phyloP scores from a whole-genome alignment of 53 echinoderm and acorn worm genomes.

The Luidia sarsii region DNA sequence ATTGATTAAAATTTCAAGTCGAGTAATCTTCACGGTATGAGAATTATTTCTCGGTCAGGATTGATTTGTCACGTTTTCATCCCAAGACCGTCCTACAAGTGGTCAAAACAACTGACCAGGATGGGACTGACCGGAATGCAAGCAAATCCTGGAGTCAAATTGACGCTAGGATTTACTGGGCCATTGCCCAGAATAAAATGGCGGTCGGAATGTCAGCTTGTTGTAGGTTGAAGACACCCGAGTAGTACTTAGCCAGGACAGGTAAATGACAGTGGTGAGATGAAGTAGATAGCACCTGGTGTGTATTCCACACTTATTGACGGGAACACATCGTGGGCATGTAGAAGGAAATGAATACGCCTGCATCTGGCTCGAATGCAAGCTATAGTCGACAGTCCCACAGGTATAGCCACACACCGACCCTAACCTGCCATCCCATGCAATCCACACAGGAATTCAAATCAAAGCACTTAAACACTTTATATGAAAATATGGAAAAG shows the following conservation, averaged over 20 bases:
- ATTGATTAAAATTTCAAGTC: no score
- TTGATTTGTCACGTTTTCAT: no score
- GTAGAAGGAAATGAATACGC: not conserved
- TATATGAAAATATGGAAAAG: not conserved
- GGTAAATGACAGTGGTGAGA: conserved; percentile 5
- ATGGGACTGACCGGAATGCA: no score
- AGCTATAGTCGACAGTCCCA: not conserved
- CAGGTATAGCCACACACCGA: not conserved
- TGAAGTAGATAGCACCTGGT: conserved; percentile 25
- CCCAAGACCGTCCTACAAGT: no score
- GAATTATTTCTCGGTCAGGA: no score
- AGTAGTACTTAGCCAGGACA: not conserved
- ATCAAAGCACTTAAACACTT: not conserved
- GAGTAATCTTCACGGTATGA: no score
- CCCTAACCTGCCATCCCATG: not conserved
- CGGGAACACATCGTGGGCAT: not conserved
- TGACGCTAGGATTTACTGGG: no score
- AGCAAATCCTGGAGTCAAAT: no score
- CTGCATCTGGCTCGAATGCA: not conserved
- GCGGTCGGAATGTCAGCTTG: not conserved
- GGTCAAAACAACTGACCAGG: no score
- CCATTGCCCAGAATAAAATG: not conserved
- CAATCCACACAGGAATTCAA: not conserved
- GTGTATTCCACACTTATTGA: conserved; percentile 15
- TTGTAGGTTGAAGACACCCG: not conserved